Conservation (phyloP, 2,797 vertebrate species). For the Lycodopsis pacificus region DNA sequence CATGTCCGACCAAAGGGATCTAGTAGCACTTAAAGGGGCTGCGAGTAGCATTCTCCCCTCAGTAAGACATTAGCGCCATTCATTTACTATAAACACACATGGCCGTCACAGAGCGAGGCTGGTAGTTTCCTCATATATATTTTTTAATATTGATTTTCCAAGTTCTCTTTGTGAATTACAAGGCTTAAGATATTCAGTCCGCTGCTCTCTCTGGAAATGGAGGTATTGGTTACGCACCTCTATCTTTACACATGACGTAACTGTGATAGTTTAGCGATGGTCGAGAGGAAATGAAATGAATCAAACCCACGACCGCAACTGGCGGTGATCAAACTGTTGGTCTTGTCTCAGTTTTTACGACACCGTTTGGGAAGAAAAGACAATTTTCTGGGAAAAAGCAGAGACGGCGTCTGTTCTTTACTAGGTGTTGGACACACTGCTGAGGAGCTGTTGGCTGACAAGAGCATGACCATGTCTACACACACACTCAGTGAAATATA, state of each 20-base stretch:
- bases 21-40: constrained; percentile 18
- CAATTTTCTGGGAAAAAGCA: not conserved
- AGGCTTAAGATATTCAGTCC: not conserved
- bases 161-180: not conserved
- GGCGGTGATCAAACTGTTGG: constrained; percentile 38
- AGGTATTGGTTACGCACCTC: not conserved
- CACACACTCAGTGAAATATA: not conserved
- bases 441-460: constrained; percentile 76
- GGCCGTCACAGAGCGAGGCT: not conserved
- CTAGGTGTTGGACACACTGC: constrained; percentile 67
- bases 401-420: constrained; percentile 72
- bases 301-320: constrained; percentile 7
- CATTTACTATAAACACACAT: constrained; percentile 1
- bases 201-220: not conserved
- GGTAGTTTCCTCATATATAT: not conserved
- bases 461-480: constrained; percentile 50
- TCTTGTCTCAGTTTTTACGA: constrained; percentile 48
- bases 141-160: not conserved
- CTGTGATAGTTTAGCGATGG: not conserved
- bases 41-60: constrained; percentile 21
- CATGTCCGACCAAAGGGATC: constrained; percentile 28
- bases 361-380: constrained; percentile 38
- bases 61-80: constrained; percentile 5
- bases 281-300: constrained; percentile 21
- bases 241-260: not conserved